Percentiles rank a stretch among this genome's conserved stretches.
phyloP scores from a whole-genome alignment of 2,797 vertebrate species.

The Trematomus bernacchii region DNA sequence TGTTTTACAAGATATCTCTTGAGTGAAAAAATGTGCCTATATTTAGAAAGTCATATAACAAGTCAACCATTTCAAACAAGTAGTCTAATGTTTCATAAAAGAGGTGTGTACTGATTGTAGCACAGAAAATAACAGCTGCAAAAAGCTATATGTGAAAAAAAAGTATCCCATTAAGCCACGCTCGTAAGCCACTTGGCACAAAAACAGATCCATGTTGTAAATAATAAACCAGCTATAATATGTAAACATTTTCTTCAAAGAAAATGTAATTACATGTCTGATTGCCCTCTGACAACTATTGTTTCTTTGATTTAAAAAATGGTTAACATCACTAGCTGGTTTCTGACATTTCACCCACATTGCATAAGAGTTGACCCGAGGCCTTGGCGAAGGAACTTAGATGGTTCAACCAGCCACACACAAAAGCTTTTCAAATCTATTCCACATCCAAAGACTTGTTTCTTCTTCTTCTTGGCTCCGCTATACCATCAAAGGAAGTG shows the following conservation, averaged over 20 bases:
- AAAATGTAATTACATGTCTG: conserved; percentile 15
- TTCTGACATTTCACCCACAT: conserved; percentile 64
- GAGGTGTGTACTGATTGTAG: background rate
- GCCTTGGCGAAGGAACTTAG: conserved; percentile 54
- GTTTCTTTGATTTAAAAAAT: conserved; percentile 26
- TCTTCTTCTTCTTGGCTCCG: conserved; percentile 50
- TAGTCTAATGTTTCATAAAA: background rate
- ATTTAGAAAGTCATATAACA: background rate
- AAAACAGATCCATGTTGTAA: conserved; percentile 18
- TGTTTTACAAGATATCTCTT: conserved; percentile 14
- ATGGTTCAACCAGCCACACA: conserved; percentile 51
- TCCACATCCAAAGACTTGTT: conserved; percentile 56
- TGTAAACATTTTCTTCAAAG: conserved; percentile 1
- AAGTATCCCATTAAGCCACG: background rate
- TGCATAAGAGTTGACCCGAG: conserved; percentile 65
- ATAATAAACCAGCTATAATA: conserved; percentile 11
- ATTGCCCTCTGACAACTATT: background rate
- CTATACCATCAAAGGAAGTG: conserved; percentile 72
- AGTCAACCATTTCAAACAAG: background rate
- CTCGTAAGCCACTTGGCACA: background rate
- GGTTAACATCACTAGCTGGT: conserved; percentile 39
- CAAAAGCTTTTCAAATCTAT: conserved; percentile 63
- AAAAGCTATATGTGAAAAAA: background rate
- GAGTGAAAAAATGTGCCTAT: conserved; percentile 5
- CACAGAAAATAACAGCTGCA: background rate